These are phyloP conservation scores for Mesoligia furuncula DNA, from an alignment of 2,888 invertebrate species.

Conservation along the genomic window DNA sequence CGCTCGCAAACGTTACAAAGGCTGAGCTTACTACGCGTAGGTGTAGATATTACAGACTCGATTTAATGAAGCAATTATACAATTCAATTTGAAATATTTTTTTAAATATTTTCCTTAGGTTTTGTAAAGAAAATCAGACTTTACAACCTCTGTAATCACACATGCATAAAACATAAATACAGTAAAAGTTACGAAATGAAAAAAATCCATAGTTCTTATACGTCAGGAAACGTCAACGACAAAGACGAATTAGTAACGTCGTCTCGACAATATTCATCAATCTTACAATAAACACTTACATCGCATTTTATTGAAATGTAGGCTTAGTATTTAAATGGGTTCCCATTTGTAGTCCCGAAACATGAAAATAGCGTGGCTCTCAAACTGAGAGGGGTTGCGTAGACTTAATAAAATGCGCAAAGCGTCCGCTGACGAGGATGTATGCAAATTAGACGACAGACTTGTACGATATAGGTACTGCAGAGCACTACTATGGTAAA, in stretches of 20 bases:
- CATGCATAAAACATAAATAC: background rate
- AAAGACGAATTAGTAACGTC: slow-evolving; percentile 42
- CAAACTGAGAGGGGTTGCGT: slow-evolving; percentile 83
- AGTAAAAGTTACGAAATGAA: background rate
- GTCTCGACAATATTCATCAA: slow-evolving; percentile 66
- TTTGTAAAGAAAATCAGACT: background rate
- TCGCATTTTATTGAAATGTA: slow-evolving; percentile 87
- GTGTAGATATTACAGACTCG: slow-evolving; percentile 59
- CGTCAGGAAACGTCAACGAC: background rate
- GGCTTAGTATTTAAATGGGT: slow-evolving; percentile 90
- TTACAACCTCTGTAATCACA: no score
- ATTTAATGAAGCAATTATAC: slow-evolving; percentile 70
- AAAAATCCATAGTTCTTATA: background rate
- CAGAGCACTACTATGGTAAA: slow-evolving; percentile 1
- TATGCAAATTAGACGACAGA: slow-evolving; percentile 71
- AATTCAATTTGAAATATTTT: slow-evolving; percentile 11
- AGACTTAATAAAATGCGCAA: slow-evolving; percentile 82
- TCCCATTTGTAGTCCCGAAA: slow-evolving; percentile 90
- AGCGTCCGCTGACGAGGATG: slow-evolving; percentile 70
- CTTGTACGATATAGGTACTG: slow-evolving; percentile 17
- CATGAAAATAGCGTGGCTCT: slow-evolving; percentile 91
- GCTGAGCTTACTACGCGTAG: slow-evolving; percentile 67
- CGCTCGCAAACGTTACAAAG: slow-evolving; percentile 78
- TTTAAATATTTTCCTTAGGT: background rate
- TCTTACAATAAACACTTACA: slow-evolving; percentile 78